Conservation (phyloP, 1,140 invertebrate genomes). For the Drosophila chauvacae region DNA sequence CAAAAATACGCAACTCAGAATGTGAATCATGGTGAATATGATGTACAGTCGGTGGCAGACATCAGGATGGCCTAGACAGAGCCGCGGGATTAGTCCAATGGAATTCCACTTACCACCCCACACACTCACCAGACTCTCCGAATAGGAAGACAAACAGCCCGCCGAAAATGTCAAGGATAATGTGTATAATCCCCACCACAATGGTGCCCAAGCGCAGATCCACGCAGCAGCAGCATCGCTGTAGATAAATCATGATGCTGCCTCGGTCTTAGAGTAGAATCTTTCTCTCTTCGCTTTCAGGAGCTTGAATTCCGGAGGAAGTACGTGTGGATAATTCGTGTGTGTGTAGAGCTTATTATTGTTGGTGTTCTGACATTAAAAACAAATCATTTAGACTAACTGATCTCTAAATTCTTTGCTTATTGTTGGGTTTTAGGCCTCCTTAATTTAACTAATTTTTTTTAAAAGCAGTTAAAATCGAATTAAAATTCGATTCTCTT, state of each 20-base stretch:
- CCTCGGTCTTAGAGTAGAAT: not conserved
- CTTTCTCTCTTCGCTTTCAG: not conserved
- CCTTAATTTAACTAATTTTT: too few species aligned
- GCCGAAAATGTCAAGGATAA: constrained; percentile 33
- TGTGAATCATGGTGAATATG: constrained; percentile 51
- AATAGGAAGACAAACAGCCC: constrained; percentile 29
- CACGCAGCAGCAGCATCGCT: constrained; percentile 55
- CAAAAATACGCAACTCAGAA: constrained; percentile 25
- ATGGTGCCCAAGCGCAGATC: constrained; percentile 58
- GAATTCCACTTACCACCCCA: too few species aligned
- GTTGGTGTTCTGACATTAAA: constrained; percentile 1
- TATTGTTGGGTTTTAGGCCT: too few species aligned
- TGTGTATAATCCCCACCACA: constrained; percentile 20
- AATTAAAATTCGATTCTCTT: too few species aligned
- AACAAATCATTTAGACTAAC: not conserved
- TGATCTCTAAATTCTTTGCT: not conserved
- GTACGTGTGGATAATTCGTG: not conserved
- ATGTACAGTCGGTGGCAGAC: constrained; percentile 42
- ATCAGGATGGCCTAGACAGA: constrained; percentile 45
- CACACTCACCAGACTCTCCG: constrained; percentile 56
- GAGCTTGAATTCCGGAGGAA: too few species aligned
- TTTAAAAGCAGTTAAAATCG: too few species aligned
- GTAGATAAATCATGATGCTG: constrained; percentile 64
- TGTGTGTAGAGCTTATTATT: not conserved
- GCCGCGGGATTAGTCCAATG: not conserved